These are phyloP conservation scores for Nematopogon swammerdamellus DNA, from an alignment of 2,888 invertebrate genomes.

Conservation along the genomic window DNA sequence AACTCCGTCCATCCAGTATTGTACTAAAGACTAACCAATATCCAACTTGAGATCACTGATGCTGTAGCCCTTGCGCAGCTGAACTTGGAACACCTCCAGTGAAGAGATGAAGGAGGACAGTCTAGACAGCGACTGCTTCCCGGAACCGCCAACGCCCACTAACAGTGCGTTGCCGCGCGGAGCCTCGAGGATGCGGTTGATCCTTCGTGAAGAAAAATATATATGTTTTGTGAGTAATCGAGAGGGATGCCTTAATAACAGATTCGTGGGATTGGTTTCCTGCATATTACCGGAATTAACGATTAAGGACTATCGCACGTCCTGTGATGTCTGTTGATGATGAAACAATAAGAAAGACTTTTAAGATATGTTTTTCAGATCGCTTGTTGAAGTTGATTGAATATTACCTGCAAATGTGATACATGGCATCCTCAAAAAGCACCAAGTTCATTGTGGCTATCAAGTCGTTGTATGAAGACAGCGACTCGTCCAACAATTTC, in stretches of 20 bases:
- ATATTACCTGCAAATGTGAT: conserved; percentile 81
- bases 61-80: conserved; percentile 85
- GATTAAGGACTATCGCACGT: no score
- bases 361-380: no score
- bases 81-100: conserved; percentile 90
- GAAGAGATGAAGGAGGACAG: conserved; percentile 88
- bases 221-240: no score
- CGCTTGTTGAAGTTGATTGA: no score
- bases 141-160: conserved; percentile 93
- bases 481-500: conserved; percentile 73
- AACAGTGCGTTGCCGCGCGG: conserved; percentile 90
- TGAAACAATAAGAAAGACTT: no score
- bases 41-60: conserved; percentile 76
- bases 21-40: conserved; percentile 34
- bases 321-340: no score
- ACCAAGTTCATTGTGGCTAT: conserved; percentile 91
- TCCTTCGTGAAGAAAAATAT: conserved; percentile 57
- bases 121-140: conserved; percentile 88
- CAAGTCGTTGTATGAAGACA: conserved; percentile 84
- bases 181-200: conserved; percentile 88
- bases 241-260: no score
- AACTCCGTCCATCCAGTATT: no score
- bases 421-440: conserved; percentile 93
- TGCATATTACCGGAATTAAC: no score
- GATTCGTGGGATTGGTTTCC: no score